Evolutionary conservation across 2,888 invertebrate species (phyloP).

Genomic region (Chymomyza procnemis): DNA sequence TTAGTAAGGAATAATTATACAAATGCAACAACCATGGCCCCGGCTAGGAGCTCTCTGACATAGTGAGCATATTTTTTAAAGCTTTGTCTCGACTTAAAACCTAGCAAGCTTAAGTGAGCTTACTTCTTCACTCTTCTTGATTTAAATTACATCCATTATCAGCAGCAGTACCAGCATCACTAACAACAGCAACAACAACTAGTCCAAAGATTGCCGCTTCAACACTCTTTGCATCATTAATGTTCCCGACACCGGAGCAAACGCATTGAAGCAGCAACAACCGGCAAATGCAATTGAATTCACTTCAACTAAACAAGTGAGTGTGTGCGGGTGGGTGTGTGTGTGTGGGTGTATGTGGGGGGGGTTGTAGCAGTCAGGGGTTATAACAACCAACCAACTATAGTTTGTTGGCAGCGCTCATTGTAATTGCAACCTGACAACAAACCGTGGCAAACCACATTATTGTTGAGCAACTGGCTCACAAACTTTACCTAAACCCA

Average conservation of each 20-base stretch:
- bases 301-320: neutral
- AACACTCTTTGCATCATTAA: conserved; percentile 16
- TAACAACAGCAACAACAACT: conserved; percentile 13
- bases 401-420: neutral
- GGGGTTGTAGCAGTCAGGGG: too few species aligned
- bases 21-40: neutral
- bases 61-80: conserved; percentile 31
- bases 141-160: conserved; percentile 48
- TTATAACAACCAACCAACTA: too few species aligned
- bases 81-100: conserved; percentile 37
- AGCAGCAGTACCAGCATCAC: conserved; percentile 23
- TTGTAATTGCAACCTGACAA: conserved; percentile 15
- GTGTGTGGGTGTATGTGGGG: neutral
- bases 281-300: neutral
- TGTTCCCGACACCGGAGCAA: neutral
- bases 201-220: conserved; percentile 30
- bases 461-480: neutral
- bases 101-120: neutral
- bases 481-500: neutral
- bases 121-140: conserved; percentile 30
- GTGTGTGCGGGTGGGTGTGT: neutral
- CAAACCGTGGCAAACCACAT: neutral
- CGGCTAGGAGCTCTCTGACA: neutral
- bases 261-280: conserved; percentile 3
- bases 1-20: neutral